phyloP scores from a whole-genome alignment of 1,140 invertebrate species.

The Ganaspis sp. region DNA sequence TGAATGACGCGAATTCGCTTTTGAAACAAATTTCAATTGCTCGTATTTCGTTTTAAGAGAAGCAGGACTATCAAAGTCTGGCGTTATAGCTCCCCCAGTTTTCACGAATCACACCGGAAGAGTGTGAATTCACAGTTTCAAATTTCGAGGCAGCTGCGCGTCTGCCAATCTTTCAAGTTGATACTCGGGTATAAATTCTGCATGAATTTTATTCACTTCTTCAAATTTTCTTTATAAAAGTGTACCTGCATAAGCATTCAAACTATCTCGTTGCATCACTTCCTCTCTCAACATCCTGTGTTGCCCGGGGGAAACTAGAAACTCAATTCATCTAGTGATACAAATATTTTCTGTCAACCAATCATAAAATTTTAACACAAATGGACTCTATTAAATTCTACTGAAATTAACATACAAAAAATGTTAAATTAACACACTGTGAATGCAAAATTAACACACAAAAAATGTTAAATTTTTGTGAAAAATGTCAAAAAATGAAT shows the following conservation, averaged over 20 bases:
- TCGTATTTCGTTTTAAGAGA: background rate
- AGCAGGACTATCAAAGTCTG: background rate
- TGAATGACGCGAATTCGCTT: too few species aligned
- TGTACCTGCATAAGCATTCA: slow-evolving; percentile 16
- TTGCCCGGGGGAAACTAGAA: background rate
- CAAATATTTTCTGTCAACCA: background rate
- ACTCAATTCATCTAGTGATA: background rate
- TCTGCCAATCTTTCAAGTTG: slow-evolving; percentile 22
- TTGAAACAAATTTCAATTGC: background rate
- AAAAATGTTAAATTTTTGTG: too few species aligned
- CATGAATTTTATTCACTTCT: slow-evolving; percentile 19
- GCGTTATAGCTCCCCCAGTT: background rate
- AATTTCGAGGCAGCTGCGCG: slow-evolving; percentile 23
- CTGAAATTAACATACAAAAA: too few species aligned
- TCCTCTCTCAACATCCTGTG: slow-evolving; percentile 5
- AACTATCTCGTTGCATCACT: slow-evolving; percentile 20
- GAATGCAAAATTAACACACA: too few species aligned
- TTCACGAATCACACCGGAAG: slow-evolving; percentile 21
- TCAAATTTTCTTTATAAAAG: background rate
- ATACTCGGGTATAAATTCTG: background rate
- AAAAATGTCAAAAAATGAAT: too few species aligned
- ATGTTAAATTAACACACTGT: too few species aligned
- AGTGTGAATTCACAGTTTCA: slow-evolving; percentile 18
- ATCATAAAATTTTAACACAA: background rate
- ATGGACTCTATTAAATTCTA: too few species aligned